Percentiles rank a stretch among this genome's conserved stretches.
Evolutionary conservation across 2,797 vertebrate species (phyloP).

Genomic region (Antennarius maculatus): DNA sequence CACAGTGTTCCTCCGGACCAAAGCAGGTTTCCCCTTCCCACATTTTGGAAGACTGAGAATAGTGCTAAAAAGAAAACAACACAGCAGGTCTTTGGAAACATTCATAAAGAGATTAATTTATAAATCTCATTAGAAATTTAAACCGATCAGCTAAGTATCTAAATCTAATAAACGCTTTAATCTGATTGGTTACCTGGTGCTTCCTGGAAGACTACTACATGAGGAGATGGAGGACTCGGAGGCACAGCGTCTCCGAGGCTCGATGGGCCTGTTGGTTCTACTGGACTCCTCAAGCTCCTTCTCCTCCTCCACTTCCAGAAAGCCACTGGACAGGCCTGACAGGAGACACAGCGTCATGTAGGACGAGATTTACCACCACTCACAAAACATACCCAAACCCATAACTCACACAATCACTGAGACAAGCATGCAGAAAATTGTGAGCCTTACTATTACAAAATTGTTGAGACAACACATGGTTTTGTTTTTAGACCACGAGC

Average conservation of each 20-base stretch:
- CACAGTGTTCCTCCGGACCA: constrained; percentile 93
- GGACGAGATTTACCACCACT: no score
- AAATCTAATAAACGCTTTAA: neutral
- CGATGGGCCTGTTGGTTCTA: constrained; percentile 80
- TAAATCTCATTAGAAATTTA: no score
- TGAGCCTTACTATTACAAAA: no score
- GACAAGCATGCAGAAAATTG: no score
- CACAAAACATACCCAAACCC: no score
- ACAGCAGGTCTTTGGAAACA: neutral
- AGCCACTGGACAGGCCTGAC: constrained; percentile 90
- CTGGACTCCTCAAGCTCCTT: constrained; percentile 71
- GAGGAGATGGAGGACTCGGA: constrained; percentile 98
- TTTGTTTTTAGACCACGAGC: no score
- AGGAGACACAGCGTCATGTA: constrained; percentile 20
- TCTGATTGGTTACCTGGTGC: constrained; percentile 82
- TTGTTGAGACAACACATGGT: no score
- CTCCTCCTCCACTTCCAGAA: constrained; percentile 82
- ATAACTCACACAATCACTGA: no score
- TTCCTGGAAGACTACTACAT: constrained; percentile 90
- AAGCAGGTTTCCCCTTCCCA: constrained; percentile 94
- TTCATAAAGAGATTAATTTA: neutral
- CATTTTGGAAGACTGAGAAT: constrained; percentile 90
- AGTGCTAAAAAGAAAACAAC: constrained; percentile 53
- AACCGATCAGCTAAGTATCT: neutral
- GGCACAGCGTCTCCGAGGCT: constrained; percentile 92